Base-by-base conservation (phyloP, 2,888 invertebrate species). In the Eilema sororculum region DNA sequence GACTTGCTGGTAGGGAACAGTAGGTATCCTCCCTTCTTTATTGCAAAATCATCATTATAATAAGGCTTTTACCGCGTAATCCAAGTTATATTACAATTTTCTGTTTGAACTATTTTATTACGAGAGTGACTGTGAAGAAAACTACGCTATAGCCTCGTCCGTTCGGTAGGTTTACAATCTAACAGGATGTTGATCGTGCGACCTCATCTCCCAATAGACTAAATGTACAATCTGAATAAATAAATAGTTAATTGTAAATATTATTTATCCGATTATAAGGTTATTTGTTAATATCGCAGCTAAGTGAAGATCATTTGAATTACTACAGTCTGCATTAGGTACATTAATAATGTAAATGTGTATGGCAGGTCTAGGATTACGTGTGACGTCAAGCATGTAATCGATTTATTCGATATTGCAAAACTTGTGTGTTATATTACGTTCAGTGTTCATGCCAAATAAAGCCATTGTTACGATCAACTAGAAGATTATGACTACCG, bases 401-500 rank as follows among this genome's bases (percentile, higher is more conserved):
- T 78, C 73, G 76, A 78, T 52, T 80, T 78, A 80, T 72, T 65
- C 68, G 69, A 75, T 71, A 67, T 80, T 78, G 68, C 64, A 71
- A 70, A 80, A 81, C 71, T 63, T 61, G 68, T 72, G 62, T 68
- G 77, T 68, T 52, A 52, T 71, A 80, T 78, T 71, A 71, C 71
- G 69, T 62, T 73, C 56, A 66, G 52, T 65, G 72, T 73, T 81
- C 72, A 76, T 30, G 70, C 57, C 76, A 78, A 78, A 81, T 81
- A 81, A 67, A 68, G 67, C 46, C 68, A 68, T 67, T 62, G 60
- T 69, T 64, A 74, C 65, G 67, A 78, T 59, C 56, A 33, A 65
- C 41, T 74, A n/a, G 4, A 68, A 66, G 58, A 58, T 28, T 24
- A 20, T 41, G 25, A 41, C 30, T 16, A 63, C 66, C 41, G n/a